A percentile compares a stretch with the other conserved stretches of the same genome.
These are phyloP conservation scores for Tauraco hartlaubi DNA, from an alignment of 2,797 vertebrate species.

Conservation along the genomic window DNA sequence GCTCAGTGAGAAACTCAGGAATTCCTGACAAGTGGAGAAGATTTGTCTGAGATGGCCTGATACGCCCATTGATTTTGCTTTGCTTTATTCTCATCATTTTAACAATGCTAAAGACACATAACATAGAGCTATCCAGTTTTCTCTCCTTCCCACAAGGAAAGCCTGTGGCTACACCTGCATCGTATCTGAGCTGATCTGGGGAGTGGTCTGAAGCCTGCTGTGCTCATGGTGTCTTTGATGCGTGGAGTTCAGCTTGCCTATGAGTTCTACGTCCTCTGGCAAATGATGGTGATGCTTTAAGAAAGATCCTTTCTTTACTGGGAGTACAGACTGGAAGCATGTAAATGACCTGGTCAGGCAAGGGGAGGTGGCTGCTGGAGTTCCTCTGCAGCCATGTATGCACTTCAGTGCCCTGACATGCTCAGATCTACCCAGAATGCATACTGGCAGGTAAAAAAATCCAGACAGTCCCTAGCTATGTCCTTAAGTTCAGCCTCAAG, in stretches of 20 bases:
- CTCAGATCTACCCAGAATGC: background rate
- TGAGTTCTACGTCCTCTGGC: background rate
- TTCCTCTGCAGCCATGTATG: background rate
- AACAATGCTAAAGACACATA: background rate
- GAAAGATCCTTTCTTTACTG: background rate
- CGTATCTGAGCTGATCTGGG: background rate
- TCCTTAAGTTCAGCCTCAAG: background rate
- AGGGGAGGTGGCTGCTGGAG: background rate
- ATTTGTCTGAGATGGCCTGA: background rate
- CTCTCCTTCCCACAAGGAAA: background rate
- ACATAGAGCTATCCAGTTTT: background rate
- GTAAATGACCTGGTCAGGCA: background rate
- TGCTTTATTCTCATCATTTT: background rate
- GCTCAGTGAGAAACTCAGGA: background rate
- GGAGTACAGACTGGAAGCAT: background rate
- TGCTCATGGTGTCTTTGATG: background rate
- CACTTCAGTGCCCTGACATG: background rate
- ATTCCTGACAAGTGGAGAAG: background rate
- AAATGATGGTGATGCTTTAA: background rate
- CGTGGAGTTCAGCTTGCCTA: background rate
- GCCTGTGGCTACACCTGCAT: background rate
- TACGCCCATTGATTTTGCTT: background rate
- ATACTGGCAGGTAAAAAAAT: background rate
- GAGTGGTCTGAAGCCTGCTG: background rate
- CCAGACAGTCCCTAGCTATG: background rate